Conservation (phyloP, 2,113 vertebrate species). For the cat (Felis catus) region DNA sequence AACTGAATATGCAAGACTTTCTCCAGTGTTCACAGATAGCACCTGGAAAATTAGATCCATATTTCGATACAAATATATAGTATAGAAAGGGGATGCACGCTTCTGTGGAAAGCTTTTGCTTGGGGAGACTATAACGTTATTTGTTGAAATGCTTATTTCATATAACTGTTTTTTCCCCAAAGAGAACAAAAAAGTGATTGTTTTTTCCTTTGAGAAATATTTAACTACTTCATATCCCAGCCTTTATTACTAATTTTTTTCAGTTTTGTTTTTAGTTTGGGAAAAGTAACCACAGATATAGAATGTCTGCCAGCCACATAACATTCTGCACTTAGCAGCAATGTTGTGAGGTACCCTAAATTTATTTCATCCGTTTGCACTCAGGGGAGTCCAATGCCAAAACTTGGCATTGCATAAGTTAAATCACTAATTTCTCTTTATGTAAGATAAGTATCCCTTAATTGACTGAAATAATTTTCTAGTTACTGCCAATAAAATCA, state of each 20-base stretch:
- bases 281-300: neutral
- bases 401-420: neutral
- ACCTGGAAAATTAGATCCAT: slow-evolving; percentile 25
- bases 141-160: slow-evolving; percentile 21
- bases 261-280: neutral
- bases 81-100: neutral
- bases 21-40: neutral
- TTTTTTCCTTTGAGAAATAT: slow-evolving; percentile 33
- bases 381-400: neutral
- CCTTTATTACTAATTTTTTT: neutral
- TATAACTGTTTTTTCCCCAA: neutral
- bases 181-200: neutral
- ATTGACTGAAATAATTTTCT: neutral
- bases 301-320: neutral
- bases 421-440: neutral
- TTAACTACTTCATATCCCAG: neutral
- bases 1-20: neutral
- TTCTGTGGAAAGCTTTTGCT: neutral
- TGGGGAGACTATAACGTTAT: neutral
- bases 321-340: neutral
- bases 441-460: neutral
- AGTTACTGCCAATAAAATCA: neutral
- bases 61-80: slow-evolving; percentile 7
- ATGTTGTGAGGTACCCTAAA: neutral
- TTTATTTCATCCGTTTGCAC: neutral